A percentile compares a stretch with the other conserved stretches of the same genome.
Conservation (phyloP, 2,888 invertebrate genomes). For the Rotaria sp. region DNA sequence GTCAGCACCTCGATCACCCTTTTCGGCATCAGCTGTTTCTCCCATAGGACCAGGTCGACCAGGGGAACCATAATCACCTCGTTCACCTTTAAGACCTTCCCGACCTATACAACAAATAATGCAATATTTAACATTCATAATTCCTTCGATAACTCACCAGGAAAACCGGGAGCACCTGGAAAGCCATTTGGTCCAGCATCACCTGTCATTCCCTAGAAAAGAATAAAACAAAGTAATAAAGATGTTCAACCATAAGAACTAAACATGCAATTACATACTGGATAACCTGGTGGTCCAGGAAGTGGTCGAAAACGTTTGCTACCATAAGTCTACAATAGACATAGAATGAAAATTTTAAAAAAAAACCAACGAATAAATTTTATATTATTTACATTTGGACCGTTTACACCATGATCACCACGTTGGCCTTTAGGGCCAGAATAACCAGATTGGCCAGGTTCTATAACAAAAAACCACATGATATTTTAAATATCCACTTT, state of each 20-base stretch:
- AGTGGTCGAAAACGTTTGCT: background rate
- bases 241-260: background rate
- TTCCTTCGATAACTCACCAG: background rate
- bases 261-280: background rate
- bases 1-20: conserved; percentile 19
- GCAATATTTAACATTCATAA: background rate
- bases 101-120: background rate
- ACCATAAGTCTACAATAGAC: background rate
- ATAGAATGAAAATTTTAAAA: background rate
- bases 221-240: background rate
- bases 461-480: background rate
- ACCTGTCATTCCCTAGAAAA: conserved; percentile 17
- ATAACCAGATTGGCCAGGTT: background rate
- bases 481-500: background rate
- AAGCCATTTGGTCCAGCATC: conserved; percentile 31
- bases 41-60: conserved; percentile 20
- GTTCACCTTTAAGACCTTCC: conserved; percentile 25
- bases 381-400: conserved; percentile 28
- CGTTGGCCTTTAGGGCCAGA: background rate
- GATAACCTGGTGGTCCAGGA: conserved; percentile 20
- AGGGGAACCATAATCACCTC: background rate
- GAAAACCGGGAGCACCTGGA: conserved; percentile 28
- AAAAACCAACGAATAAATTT: background rate
- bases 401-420: conserved; percentile 32
- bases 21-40: conserved; percentile 13